Conservation (phyloP, 2,113 vertebrate genomes). For the Callorhinus ursinus region DNA sequence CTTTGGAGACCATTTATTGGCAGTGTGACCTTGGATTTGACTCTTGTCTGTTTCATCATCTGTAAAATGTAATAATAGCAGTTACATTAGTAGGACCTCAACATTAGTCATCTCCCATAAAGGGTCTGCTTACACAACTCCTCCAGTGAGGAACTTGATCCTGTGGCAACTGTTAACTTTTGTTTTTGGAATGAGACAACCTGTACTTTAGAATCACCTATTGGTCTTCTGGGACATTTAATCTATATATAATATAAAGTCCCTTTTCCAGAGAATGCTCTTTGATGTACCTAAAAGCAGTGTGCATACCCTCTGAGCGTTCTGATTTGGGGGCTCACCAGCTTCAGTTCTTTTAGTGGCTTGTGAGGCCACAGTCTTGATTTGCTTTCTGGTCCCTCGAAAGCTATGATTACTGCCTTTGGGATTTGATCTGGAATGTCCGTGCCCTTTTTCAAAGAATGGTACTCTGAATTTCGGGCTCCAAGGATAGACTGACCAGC, state of each 20-base stretch:
- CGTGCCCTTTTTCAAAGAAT: slow-evolving; percentile 18
- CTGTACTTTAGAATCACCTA: neutral
- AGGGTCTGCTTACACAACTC: neutral
- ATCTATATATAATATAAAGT: neutral
- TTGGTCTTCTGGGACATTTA: neutral
- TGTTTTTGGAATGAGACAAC: neutral
- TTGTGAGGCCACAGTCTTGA: neutral
- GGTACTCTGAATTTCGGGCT: neutral
- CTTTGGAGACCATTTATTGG: neutral
- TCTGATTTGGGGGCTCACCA: neutral
- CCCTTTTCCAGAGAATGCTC: neutral
- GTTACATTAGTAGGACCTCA: neutral
- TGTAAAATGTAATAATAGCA: neutral
- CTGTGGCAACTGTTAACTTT: neutral
- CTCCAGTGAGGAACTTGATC: neutral
- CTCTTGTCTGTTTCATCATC: slow-evolving; percentile 5
- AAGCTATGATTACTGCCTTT: neutral
- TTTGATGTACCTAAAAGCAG: neutral
- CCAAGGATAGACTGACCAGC: neutral
- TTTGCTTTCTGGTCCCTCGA: slow-evolving; percentile 1
- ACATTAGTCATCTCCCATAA: slow-evolving; percentile 32
- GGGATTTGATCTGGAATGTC: neutral
- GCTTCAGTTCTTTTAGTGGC: neutral
- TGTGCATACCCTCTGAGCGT: neutral
- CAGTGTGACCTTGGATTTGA: neutral